Conservation (phyloP, 2,888 invertebrate species). For the Mythimna pallens region DNA sequence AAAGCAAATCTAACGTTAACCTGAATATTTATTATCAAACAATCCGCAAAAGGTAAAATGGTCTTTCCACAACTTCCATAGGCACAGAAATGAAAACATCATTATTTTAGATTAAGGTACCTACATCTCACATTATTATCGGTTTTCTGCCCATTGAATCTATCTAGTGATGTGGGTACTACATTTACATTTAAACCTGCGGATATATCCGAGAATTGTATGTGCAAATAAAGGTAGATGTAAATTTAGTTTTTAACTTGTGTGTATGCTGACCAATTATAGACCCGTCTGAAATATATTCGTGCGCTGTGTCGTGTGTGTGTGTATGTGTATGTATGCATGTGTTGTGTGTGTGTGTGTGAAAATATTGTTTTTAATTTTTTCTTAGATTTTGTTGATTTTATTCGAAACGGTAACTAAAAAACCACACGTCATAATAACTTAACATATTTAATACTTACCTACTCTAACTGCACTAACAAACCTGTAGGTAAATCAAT, state of each 20-base stretch:
- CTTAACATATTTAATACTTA: background rate
- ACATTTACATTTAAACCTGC: background rate
- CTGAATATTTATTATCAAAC: constrained; percentile 32
- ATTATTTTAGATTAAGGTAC: no score
- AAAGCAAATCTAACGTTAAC: constrained; percentile 16
- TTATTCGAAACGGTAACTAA: background rate
- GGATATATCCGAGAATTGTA: constrained; percentile 1
- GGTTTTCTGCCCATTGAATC: background rate
- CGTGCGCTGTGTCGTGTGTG: no score
- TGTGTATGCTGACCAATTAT: no score
- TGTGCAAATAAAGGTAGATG: background rate
- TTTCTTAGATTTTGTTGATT: background rate
- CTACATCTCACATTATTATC: background rate
- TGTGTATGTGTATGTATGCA: no score
- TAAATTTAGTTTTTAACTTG: no score
- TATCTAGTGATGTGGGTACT: background rate
- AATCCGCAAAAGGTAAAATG: background rate
- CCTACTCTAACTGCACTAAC: background rate
- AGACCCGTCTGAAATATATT: no score
- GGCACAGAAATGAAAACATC: background rate
- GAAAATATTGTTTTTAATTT: background rate
- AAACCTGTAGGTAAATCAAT: no score
- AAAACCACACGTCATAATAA: background rate
- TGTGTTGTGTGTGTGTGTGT: no score
- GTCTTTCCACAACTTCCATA: background rate